Conservation (phyloP, 2,797 vertebrate genomes). For the Tympanoctomys barrerae region DNA sequence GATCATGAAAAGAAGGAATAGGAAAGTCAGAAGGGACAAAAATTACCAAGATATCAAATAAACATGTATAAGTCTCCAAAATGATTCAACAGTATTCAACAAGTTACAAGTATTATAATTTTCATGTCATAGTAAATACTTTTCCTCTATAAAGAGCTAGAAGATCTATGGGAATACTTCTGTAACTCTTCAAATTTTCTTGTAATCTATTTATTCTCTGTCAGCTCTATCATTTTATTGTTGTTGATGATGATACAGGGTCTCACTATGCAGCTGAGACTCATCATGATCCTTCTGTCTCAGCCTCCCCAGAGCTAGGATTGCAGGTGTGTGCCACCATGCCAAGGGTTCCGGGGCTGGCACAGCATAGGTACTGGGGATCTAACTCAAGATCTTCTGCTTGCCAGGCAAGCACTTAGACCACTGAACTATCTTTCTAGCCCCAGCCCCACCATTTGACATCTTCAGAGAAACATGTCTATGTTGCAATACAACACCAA, state of each 20-base stretch:
- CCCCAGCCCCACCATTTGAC: background rate
- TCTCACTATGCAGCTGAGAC: too few relatives aligned
- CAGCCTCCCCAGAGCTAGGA: too few relatives aligned
- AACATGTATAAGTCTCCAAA: background rate
- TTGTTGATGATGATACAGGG: too few relatives aligned
- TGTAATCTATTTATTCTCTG: background rate
- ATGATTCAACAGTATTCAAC: background rate
- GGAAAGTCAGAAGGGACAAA: background rate
- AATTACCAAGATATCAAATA: background rate
- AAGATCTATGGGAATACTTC: background rate
- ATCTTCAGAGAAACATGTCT: background rate
- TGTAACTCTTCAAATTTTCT: background rate
- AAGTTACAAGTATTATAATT: constrained; percentile 6
- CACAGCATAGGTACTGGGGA: too few relatives aligned
- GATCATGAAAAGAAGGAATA: background rate
- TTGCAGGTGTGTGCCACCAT: too few relatives aligned
- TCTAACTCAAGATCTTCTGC: too few relatives aligned
- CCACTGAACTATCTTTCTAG: too few relatives aligned
- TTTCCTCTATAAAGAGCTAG: background rate
- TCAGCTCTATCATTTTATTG: background rate
- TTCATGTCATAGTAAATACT: constrained; percentile 12
- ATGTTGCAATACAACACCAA: background rate
- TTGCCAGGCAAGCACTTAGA: too few relatives aligned
- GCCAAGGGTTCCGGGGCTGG: too few relatives aligned
- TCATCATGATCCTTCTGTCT: too few relatives aligned